Conservation (phyloP, 2,113 vertebrate species). For the Corythoichthys intestinalis region DNA sequence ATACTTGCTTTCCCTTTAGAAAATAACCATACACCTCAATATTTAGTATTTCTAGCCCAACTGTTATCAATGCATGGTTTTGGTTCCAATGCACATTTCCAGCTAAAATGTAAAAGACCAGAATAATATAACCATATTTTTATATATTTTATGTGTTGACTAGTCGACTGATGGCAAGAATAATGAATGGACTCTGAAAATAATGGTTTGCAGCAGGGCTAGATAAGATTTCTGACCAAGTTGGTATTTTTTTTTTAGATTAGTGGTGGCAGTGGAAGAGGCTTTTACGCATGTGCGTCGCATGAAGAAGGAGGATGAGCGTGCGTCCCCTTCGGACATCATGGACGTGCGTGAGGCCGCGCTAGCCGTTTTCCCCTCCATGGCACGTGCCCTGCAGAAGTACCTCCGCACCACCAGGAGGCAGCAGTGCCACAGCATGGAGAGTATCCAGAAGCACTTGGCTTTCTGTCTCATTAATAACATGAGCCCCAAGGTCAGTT, state of each 20-base stretch:
- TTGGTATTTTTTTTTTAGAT: constrained; percentile 60
- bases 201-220: no score
- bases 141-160: no score
- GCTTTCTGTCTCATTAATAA: constrained; percentile 91
- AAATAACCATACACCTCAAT: no score
- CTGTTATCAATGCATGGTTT: no score
- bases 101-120: no score
- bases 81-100: no score
- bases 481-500: constrained; percentile 91
- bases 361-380: constrained; percentile 92
- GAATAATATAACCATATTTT: no score
- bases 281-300: constrained; percentile 92
- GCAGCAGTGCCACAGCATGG: constrained; percentile 97
- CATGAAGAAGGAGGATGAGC: constrained; percentile 90
- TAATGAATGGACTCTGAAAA: no score
- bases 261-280: constrained; percentile 92
- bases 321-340: constrained; percentile 83
- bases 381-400: constrained; percentile 93
- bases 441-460: constrained; percentile 94
- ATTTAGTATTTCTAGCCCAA: no score
- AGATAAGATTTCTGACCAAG: no score
- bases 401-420: constrained; percentile 93
- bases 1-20: no score
- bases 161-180: no score
- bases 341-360: constrained; percentile 94